A percentile compares a stretch with the other conserved stretches of the same genome.
These are phyloP conservation scores for Gastrophysa polygoni DNA, from an alignment of 2,888 invertebrate species.

Conservation along the genomic window DNA sequence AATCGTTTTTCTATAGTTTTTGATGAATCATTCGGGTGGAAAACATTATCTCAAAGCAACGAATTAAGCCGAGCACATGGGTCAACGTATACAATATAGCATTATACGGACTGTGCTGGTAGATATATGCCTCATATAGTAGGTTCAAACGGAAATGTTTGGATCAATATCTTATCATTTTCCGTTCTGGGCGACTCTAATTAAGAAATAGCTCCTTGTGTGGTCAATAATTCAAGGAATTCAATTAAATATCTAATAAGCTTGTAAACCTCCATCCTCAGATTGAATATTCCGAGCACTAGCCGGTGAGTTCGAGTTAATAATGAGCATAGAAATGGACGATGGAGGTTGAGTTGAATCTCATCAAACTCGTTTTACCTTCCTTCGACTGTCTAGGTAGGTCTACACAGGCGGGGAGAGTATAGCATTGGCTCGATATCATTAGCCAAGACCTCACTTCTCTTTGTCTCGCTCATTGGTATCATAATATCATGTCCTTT, in stretches of 20 bases:
- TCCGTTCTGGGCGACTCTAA: conserved; percentile 11
- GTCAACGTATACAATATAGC: too few species aligned
- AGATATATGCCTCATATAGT: too few species aligned
- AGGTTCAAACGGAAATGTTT: too few species aligned
- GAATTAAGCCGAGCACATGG: too few species aligned
- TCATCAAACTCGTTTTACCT: conserved; percentile 51
- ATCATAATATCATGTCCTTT: conserved; percentile 33
- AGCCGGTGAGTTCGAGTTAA: conserved; percentile 24
- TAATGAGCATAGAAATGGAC: conserved; percentile 21
- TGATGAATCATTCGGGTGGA: too few species aligned
- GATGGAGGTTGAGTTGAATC: conserved; percentile 10
- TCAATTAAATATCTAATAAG: conserved; percentile 34
- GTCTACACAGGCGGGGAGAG: conserved; percentile 40
- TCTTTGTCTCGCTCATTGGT: conserved; percentile 38
- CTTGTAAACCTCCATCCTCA: conserved; percentile 11
- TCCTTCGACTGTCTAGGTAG: too few species aligned
- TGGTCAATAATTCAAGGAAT: conserved; percentile 42
- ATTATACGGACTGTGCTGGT: too few species aligned
- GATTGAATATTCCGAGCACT: conserved; percentile 19
- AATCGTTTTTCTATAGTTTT: too few species aligned
- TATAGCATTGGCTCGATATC: conserved; percentile 43
- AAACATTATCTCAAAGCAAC: too few species aligned
- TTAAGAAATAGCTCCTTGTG: conserved; percentile 37
- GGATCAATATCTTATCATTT: background rate
- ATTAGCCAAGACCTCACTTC: conserved; percentile 17